A percentile compares a stretch with the other conserved stretches of the same genome.
Evolutionary conservation across 2,113 vertebrate species (phyloP).

Genomic region (Macrotus californicus): DNA sequence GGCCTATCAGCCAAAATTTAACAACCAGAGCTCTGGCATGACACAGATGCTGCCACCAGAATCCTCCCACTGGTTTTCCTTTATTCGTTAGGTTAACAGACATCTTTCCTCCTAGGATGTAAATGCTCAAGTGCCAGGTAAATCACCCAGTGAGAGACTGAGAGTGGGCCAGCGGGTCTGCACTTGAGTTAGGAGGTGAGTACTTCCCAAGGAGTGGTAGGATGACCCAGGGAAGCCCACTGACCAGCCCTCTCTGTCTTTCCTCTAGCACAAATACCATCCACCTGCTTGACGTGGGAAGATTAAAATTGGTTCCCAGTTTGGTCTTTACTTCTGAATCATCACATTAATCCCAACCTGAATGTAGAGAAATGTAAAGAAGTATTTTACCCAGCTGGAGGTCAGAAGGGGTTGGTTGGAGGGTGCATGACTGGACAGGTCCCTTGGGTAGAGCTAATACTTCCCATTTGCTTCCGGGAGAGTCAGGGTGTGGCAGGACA

Average conservation of each 20-base stretch:
- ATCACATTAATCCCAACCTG: neutral
- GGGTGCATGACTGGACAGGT: neutral
- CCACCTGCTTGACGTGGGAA: neutral
- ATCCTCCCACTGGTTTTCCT: neutral
- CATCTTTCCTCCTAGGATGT: neutral
- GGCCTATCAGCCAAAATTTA: neutral
- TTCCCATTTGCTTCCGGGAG: neutral
- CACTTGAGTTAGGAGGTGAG: neutral
- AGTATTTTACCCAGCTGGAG: neutral
- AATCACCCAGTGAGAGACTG: neutral
- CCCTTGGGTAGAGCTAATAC: neutral
- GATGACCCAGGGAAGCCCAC: neutral
- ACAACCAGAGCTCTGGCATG: neutral
- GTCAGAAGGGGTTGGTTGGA: neutral
- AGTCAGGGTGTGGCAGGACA: neutral
- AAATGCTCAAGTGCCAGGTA: neutral
- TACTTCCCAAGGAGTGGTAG: neutral
- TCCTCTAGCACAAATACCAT: neutral
- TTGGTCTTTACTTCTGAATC: neutral
- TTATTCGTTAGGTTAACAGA: neutral
- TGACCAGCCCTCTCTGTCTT: neutral
- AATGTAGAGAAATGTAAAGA: neutral
- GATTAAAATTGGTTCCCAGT: neutral
- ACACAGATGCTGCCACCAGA: neutral
- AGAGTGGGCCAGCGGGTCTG: neutral